phyloP scores from a whole-genome alignment of 2,888 invertebrate genomes.

The Coelinius sp. region DNA sequence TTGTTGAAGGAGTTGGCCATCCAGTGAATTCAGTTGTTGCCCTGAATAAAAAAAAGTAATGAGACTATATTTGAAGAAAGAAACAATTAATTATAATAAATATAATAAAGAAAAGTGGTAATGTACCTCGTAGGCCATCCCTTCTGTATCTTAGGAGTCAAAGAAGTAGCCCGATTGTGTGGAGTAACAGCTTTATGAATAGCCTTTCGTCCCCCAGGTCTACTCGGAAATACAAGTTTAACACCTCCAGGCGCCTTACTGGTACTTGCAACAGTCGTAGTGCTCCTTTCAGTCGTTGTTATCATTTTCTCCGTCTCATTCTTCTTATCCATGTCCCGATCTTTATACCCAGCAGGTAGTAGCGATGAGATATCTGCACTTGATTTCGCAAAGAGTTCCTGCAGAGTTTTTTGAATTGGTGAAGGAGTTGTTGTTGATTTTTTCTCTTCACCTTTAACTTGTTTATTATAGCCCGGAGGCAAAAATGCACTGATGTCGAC shows the following conservation, averaged over 20 bases:
- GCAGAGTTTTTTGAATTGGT: constrained; percentile 54
- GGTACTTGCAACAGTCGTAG: constrained; percentile 70
- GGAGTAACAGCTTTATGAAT: constrained; percentile 75
- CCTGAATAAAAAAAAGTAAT: constrained; percentile 69
- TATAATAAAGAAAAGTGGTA: background rate
- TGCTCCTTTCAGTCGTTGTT: constrained; percentile 40
- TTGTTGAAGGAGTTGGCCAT: constrained; percentile 91
- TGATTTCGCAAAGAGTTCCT: constrained; percentile 64
- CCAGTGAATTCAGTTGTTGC: constrained; percentile 92
- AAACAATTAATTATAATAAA: too few species aligned
- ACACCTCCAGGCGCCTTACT: constrained; percentile 69
- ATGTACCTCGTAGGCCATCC: constrained; percentile 86
- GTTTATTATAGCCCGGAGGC: constrained; percentile 77
- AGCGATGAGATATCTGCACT: constrained; percentile 70
- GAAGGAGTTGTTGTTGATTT: constrained; percentile 20
- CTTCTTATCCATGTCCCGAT: constrained; percentile 58
- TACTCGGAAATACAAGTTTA: constrained; percentile 85
- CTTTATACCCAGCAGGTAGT: constrained; percentile 75
- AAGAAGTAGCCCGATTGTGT: constrained; percentile 66
- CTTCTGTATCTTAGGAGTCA: constrained; percentile 82
- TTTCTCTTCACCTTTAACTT: background rate
- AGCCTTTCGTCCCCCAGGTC: constrained; percentile 79
- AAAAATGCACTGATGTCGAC: constrained; percentile 76
- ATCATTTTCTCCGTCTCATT: constrained; percentile 36
- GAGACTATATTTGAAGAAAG: too few species aligned